A percentile compares a stretch with the other conserved stretches of the same genome.
Conservation (phyloP, 2,113 vertebrate genomes). For the Saccopteryx leptura region DNA sequence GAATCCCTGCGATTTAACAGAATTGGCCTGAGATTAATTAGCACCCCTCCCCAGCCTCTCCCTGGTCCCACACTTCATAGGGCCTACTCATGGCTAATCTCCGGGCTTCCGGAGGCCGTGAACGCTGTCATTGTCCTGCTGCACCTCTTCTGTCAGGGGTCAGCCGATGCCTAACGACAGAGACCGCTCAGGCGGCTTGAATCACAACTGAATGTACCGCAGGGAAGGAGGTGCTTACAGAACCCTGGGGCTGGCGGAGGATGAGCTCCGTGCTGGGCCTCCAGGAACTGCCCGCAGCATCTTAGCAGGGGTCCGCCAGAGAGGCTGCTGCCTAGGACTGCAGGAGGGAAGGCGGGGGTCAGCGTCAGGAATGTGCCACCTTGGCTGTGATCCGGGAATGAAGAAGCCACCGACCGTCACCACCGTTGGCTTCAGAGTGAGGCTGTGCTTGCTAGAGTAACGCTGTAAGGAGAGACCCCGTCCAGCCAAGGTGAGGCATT, state of each 20-base stretch:
- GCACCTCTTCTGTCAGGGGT: slow-evolving; percentile 43
- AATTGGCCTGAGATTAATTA: slow-evolving; percentile 76
- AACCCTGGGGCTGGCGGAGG: background rate
- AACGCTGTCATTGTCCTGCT: slow-evolving; percentile 68
- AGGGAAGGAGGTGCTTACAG: background rate
- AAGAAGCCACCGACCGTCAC: background rate
- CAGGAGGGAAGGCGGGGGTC: background rate
- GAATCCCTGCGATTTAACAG: slow-evolving; percentile 68
- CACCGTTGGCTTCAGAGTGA: background rate
- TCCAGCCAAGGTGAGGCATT: background rate
- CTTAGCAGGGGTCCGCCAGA: background rate
- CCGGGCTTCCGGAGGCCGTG: slow-evolving; percentile 57
- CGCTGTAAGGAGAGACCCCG: background rate
- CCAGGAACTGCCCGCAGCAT: background rate
- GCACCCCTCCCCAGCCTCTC: slow-evolving; percentile 49
- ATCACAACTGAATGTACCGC: background rate
- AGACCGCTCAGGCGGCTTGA: slow-evolving; percentile 1
- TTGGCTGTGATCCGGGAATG: background rate
- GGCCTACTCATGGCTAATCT: slow-evolving; percentile 75
- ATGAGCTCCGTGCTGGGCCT: background rate
- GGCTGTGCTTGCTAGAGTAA: no score
- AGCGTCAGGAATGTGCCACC: no score
- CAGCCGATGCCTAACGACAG: slow-evolving; percentile 21
- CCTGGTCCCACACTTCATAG: slow-evolving; percentile 68
- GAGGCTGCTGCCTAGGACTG: background rate